Percentiles rank a stretch among this genome's conserved stretches.
Evolutionary conservation across 1,140 invertebrate genomes (phyloP).

Genomic region (Vanessa atalanta): DNA sequence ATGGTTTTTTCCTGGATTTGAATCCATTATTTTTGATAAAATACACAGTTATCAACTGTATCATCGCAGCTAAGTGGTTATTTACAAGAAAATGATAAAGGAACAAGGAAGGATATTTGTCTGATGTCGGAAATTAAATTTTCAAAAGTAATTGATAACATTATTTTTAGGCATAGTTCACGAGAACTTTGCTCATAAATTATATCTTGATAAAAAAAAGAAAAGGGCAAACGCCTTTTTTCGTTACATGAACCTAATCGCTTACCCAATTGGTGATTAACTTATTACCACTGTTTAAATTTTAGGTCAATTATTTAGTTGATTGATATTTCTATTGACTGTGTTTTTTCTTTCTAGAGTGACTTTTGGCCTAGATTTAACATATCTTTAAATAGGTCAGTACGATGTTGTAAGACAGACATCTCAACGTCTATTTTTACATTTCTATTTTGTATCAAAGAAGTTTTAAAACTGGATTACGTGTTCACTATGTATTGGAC

Average conservation of each 20-base stretch:
- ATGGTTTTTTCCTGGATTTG: too few relatives aligned
- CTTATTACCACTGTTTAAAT: background rate
- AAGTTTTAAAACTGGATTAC: background rate
- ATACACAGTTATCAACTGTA: too few relatives aligned
- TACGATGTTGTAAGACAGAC: constrained; percentile 12
- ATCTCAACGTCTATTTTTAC: constrained; percentile 21
- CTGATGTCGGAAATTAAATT: too few relatives aligned
- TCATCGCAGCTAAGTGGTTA: too few relatives aligned
- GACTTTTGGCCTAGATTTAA: constrained; percentile 28
- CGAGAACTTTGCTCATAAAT: too few relatives aligned
- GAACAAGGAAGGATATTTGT: too few relatives aligned
- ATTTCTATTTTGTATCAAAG: background rate
- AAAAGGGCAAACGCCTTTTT: background rate
- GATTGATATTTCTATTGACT: constrained; percentile 17
- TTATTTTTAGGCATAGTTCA: too few relatives aligned
- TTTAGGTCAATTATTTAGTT: constrained; percentile 13
- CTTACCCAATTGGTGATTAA: background rate
- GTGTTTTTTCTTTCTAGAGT: constrained; percentile 13
- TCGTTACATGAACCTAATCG: background rate
- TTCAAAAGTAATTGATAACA: too few relatives aligned
- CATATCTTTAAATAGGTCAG: constrained; percentile 26
- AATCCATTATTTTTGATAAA: too few relatives aligned
- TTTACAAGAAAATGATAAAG: too few relatives aligned
- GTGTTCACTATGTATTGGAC: background rate
- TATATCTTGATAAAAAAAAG: background rate